These are phyloP conservation scores for Dasysyrphus albostriatus DNA, from an alignment of 2,888 invertebrate species.

Conservation along the genomic window DNA sequence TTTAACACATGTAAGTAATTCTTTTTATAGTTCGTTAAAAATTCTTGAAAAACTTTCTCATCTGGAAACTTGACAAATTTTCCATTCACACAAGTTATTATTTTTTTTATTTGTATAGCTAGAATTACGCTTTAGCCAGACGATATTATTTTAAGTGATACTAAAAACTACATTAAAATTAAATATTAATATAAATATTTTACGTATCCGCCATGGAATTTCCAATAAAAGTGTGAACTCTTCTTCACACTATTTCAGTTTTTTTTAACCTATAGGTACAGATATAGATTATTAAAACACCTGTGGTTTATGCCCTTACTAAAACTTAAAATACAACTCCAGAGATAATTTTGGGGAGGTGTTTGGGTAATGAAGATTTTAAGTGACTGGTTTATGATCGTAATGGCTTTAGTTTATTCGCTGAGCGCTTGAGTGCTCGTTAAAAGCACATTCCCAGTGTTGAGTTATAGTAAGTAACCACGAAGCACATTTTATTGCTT, in stretches of 20 bases:
- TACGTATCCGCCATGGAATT: not conserved
- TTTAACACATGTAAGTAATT: too few species aligned
- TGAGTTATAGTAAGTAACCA: constrained; percentile 36
- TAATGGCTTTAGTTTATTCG: constrained; percentile 53
- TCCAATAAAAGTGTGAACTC: constrained; percentile 20
- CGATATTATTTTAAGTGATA: not conserved
- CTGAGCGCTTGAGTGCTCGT: constrained; percentile 54
- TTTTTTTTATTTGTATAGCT: not conserved
- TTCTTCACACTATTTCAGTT: constrained; percentile 6
- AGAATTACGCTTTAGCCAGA: not conserved
- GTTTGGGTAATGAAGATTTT: constrained; percentile 55
- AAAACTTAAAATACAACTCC: constrained; percentile 22
- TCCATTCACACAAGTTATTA: not conserved
- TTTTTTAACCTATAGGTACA: too few species aligned
- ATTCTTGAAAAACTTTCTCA: too few species aligned
- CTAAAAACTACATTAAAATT: constrained; percentile 11
- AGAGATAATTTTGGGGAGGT: not conserved
- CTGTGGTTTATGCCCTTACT: constrained; percentile 23
- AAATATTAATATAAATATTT: constrained; percentile 27
- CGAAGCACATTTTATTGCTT: constrained; percentile 26
- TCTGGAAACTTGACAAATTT: not conserved
- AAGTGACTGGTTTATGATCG: constrained; percentile 62
- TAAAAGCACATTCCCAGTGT: constrained; percentile 45
- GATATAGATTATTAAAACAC: constrained; percentile 16
- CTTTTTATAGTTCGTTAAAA: too few species aligned